A percentile compares a stretch with the other conserved stretches of the same genome.
These are phyloP conservation scores for Drosophila pachea DNA, from an alignment of 1,140 invertebrate genomes.

Conservation along the genomic window DNA sequence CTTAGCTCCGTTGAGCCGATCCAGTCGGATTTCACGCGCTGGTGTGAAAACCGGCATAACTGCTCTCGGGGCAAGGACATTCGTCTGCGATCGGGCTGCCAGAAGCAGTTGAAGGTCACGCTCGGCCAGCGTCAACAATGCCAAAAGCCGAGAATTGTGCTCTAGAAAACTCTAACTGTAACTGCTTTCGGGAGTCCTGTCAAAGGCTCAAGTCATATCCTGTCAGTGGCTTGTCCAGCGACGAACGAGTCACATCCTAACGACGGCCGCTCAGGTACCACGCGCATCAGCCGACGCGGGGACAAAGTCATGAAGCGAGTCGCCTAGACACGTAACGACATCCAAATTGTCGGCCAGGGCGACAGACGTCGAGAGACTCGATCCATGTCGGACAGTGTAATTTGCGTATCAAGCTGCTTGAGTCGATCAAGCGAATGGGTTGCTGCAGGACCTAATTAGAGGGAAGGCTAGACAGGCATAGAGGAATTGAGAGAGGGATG, in stretches of 20 bases:
- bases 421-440: not conserved
- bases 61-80: conserved; percentile 44
- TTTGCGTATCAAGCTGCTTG: conserved; percentile 1
- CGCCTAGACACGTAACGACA: conserved; percentile 20
- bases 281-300: not conserved
- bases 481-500: not conserved
- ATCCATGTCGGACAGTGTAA: conserved; percentile 15
- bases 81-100: not conserved
- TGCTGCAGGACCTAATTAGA: not conserved
- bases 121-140: conserved; percentile 1
- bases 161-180: not conserved
- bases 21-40: conserved; percentile 53
- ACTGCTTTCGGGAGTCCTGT: not conserved
- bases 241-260: conserved; percentile 11
- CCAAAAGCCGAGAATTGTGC: not conserved
- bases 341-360: not conserved
- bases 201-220: conserved; percentile 20
- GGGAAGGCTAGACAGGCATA: not conserved
- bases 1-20: conserved; percentile 67
- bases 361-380: not conserved
- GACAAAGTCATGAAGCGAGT: conserved; percentile 4
- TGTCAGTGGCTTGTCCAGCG: not conserved
- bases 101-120: conserved; percentile 33
- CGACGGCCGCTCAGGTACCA: conserved; percentile 9
- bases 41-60: conserved; percentile 67